Evolutionary conservation across 2,797 vertebrate species (phyloP).

Genomic region (Ambastaia sidthimunki): DNA sequence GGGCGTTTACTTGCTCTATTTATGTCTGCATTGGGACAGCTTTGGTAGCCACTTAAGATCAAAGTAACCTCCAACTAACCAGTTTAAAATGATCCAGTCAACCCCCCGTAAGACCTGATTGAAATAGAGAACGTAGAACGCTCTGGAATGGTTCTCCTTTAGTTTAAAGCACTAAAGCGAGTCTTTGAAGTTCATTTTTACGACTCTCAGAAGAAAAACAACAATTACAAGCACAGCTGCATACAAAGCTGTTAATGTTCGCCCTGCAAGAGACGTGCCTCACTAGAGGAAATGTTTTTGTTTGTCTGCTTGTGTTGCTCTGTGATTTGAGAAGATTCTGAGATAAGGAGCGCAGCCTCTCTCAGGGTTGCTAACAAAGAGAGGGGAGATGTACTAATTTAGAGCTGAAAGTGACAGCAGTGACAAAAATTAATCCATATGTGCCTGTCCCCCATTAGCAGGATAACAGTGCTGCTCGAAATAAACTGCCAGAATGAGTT

Average conservation of each 20-base stretch:
- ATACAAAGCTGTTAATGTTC: constrained; percentile 58
- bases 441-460: constrained; percentile 27
- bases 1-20: constrained; percentile 40
- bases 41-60: constrained; percentile 33
- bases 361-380: constrained; percentile 36
- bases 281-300: constrained; percentile 56
- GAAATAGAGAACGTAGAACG: constrained; percentile 27
- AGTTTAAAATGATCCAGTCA: constrained; percentile 17
- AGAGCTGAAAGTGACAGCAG: constrained; percentile 39
- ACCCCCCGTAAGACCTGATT: constrained; percentile 11
- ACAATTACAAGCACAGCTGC: constrained; percentile 57
- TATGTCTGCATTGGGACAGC: constrained; percentile 29
- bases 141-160: constrained; percentile 45
- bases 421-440: constrained; percentile 40
- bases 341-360: constrained; percentile 52
- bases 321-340: constrained; percentile 59
- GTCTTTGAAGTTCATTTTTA: constrained; percentile 60
- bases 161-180: constrained; percentile 51
- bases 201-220: constrained; percentile 60
- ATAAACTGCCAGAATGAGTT: constrained; percentile 26
- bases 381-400: constrained; percentile 44
- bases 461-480: constrained; percentile 11
- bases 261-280: constrained; percentile 55
- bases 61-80: constrained; percentile 31
- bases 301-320: constrained; percentile 52